These are phyloP conservation scores for Cryptotis parvus DNA, from an alignment of 2,113 vertebrate genomes.

Conservation along the genomic window DNA sequence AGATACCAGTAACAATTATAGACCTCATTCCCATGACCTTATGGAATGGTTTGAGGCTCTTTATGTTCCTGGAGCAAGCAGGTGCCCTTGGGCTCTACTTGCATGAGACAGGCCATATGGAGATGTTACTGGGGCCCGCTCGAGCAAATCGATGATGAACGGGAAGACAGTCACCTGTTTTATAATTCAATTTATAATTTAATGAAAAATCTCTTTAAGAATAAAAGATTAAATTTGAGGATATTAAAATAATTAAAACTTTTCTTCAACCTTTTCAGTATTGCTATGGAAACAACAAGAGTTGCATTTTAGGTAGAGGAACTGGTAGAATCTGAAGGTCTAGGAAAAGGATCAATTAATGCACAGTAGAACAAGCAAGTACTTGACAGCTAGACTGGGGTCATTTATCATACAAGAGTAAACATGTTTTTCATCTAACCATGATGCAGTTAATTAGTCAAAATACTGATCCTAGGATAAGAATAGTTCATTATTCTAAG, in stretches of 20 bases:
- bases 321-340: background rate
- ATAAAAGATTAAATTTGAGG: conserved; percentile 18
- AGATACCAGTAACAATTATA: too few relatives aligned
- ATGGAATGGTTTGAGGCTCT: too few relatives aligned
- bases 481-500: background rate
- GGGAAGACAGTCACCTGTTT: conserved; percentile 39
- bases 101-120: too few relatives aligned
- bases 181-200: conserved; percentile 53
- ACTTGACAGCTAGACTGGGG: background rate
- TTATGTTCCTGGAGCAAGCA: too few relatives aligned
- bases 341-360: background rate
- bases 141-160: too few relatives aligned
- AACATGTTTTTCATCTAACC: background rate
- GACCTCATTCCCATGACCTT: too few relatives aligned
- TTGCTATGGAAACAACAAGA: background rate
- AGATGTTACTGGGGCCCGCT: too few relatives aligned
- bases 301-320: background rate
- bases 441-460: background rate
- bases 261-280: background rate
- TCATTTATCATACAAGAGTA: background rate
- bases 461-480: background rate
- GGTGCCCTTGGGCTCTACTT: too few relatives aligned
- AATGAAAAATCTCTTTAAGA: conserved; percentile 13
- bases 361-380: background rate
- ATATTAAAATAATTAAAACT: background rate